These are phyloP conservation scores for Geopemphigus sp. DNA, from an alignment of 1,140 invertebrate species.

Conservation along the genomic window DNA sequence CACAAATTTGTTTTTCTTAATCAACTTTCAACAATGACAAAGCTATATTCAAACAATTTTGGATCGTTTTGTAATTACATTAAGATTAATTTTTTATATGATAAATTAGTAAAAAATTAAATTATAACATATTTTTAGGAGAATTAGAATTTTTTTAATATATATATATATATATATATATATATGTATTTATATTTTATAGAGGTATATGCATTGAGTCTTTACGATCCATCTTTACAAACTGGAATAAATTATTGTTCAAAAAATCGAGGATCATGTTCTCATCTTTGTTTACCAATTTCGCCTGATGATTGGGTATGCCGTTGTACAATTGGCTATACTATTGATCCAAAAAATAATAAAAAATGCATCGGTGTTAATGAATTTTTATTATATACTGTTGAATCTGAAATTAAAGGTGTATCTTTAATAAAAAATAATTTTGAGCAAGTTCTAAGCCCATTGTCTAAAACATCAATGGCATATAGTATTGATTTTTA, in stretches of 20 bases:
- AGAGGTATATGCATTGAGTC: conserved; percentile 65
- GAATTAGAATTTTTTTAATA: not conserved
- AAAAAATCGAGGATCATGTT: conserved; percentile 65
- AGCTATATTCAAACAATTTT: no score
- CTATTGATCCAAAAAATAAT: conserved; percentile 59
- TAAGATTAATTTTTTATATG: no score
- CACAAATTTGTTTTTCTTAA: no score
- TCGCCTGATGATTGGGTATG: conserved; percentile 62
- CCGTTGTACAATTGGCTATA: conserved; percentile 74
- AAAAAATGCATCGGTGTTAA: conserved; percentile 60
- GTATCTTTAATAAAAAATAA: conserved; percentile 60
- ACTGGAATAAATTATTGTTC: conserved; percentile 60
- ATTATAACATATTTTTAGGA: not conserved
- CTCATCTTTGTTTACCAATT: conserved; percentile 76
- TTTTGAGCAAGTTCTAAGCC: conserved; percentile 63
- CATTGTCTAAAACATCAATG: conserved; percentile 73
- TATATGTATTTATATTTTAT: conserved; percentile 55
- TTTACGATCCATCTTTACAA: conserved; percentile 69
- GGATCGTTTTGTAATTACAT: no score
- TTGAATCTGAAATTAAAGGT: conserved; percentile 68
- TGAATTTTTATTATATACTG: conserved; percentile 75
- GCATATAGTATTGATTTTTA: conserved; percentile 76
- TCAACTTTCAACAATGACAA: no score
- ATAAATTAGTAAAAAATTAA: not conserved
- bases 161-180: conserved; percentile 26